Evolutionary conservation across 2,888 invertebrate genomes (phyloP), one percentile per base, ranked within the genome.

Genomic region (Orchesella flavescens): DNA sequence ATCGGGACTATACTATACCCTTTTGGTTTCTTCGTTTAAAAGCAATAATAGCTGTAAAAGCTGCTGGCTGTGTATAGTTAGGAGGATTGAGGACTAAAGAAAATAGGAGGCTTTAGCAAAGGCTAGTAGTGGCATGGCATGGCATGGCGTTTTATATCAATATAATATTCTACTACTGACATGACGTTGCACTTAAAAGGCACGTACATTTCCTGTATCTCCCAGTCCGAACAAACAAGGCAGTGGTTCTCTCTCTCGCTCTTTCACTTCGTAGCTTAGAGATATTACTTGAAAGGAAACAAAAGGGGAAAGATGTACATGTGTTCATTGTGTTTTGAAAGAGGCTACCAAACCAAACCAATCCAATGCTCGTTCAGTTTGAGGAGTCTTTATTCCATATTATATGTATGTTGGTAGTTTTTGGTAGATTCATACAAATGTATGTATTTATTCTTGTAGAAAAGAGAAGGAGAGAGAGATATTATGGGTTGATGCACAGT

Each of bases 201-300:
- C 34, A 34, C 34, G 34, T 34, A 34, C 34, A 34, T 34, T 34
- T 34, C 34, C 34, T 34, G 34, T 34, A 34, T 34, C 34, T 34
- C 34, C 34, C 34, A 34, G 34, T 7, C 7, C 34, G 34, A 34
- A 65, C n/a, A 34, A 66, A 17, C 19, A 66, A 19, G 34, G 17
- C 66, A 65, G 24, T 10, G 15, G 23, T 15, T 49, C 49, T 12
- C 49, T n/a, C 12, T 12, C 49, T 49, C 15, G 49, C 12, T 49
- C 49, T 69, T 69, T 69, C 69, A 69, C 69, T 69, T 24, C 53
- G 15, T 53, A 53, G 53, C 23, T 49, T 53, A 49, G 12, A 44
- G 15, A 34, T 68, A 17, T 44, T 46, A 15, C 44, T 23, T 24
- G 10, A 57, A 15, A 72, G 19, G 34, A 55, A 34, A 24, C 10